Base-by-base conservation (phyloP, 92 coral and sea anemone genomes). In the Siderastrea siderea region DNA sequence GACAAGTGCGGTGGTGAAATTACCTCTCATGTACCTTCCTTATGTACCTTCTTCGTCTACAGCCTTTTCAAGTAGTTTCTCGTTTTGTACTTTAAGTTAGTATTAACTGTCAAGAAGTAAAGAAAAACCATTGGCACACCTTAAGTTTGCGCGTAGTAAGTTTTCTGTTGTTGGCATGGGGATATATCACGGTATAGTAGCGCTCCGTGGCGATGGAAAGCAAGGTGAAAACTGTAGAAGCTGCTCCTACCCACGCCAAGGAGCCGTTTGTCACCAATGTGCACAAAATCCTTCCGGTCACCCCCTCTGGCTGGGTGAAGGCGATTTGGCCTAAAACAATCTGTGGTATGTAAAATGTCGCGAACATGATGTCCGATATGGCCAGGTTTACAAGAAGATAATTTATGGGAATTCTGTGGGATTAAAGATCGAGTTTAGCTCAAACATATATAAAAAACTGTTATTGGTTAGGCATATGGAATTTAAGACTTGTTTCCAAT, bases 311-410 rank as follows among this genome's bases (percentile, higher is more conserved):
- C 19, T 53, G 78, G 12, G 0, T 9, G n/a, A 47, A 17, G 2
- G 38, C 38, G 38, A 38, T 74, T 47, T 54, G 48, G 16, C 47
- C 38, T 1, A 74, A 3, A 26, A 74, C 12, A 7, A 17, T 7
- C 47, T 3, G 10, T 10, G 64, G 62, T 4, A 74, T 6, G 13
- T 3, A 6, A 26, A 50, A 74, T 50, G 54, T 6, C 6, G 78
- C 2, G 48, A 52, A 74, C 4, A 74, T 53, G 48, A 38, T 38
- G 62, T 74, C 78, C 14, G 78, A 62, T 38, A 19, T 63, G 7
- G 78, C 78, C 47, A 74, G 78, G 48, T 74, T 74, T 12, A 52
- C 78, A 19, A 74, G 26, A 8, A 74, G 3, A 7, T 38, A 74
- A 53, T 74, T 54, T 3, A 74, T 53, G 46, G 78, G 63, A 19